Evolutionary conservation across 2,797 vertebrate genomes (phyloP), one percentile per base, ranked within the genome.

Genomic region (Peromyscus eremicus): DNA sequence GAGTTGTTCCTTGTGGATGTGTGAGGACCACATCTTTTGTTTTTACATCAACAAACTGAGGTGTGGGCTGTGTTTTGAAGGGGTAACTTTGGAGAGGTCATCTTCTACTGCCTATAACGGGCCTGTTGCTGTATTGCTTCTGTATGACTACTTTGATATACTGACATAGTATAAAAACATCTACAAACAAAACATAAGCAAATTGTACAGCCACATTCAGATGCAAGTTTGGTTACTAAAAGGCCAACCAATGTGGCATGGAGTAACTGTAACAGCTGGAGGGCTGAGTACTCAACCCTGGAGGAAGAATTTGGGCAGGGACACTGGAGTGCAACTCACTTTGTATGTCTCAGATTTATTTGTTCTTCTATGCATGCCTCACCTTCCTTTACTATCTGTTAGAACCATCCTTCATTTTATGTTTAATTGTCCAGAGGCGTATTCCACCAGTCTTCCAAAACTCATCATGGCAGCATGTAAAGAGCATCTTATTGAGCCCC

Each of bases 241-340:
- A 9, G 19, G 6, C 43, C 17, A 75, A 37, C 12, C 21, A 5
- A 0, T 25, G 5, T 12, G 37, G 7, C 23, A 21, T 25, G 3
- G 19, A 43, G 21, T 76, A 14, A 52, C 64, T 62, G 21, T 34
- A 55, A 83, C 6, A 75, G 5, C 32, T 46, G 12, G 13, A 14
- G 21, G 0, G 0, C 57, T 37, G 25, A 49, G 34, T 68, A 16
- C 8, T 93, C 23, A 5, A 46, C 10, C 21, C 34, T 71, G 23
- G 23, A 34, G 10, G 66, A 52, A 8, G 7, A 12, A 40, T 66
- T 85, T 62, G 32, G 32, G 5, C 9, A 66, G 3, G 0, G 14
- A 32, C 4, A 8, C 7, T 70, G 10, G 0, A 49, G 17, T 0
- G 0, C 1, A 43, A n/a, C 17, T 57, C 29, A 49, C 23, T 52